Evolutionary conservation across 1,140 invertebrate genomes (phyloP).

Genomic region (Drosophila subobscura): DNA sequence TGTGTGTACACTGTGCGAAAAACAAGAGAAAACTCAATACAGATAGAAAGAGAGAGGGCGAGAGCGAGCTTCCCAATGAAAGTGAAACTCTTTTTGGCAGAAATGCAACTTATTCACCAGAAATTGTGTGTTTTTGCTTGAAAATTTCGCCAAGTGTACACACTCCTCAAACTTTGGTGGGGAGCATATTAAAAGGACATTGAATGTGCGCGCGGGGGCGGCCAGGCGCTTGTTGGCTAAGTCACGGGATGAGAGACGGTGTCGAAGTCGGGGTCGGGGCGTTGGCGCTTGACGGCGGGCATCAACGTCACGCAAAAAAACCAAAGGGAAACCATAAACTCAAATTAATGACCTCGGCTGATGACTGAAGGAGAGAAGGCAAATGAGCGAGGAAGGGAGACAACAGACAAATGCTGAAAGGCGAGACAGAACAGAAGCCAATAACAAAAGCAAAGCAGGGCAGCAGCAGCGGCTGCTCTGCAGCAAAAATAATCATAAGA

Average conservation of each 20-base stretch:
- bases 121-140: no score
- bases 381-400: slow-evolving; percentile 5
- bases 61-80: no score
- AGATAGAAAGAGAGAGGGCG: background rate
- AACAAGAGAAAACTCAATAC: background rate
- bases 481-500: slow-evolving; percentile 37
- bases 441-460: slow-evolving; percentile 42
- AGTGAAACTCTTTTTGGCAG: no score
- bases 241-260: background rate
- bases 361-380: background rate
- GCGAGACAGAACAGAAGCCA: slow-evolving; percentile 61
- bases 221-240: background rate
- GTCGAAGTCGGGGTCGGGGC: slow-evolving; percentile 31
- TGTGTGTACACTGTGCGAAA: slow-evolving; percentile 44
- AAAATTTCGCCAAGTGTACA: slow-evolving; percentile 31
- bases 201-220: slow-evolving; percentile 59
- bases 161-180: slow-evolving; percentile 29
- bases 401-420: slow-evolving; percentile 44
- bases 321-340: slow-evolving; percentile 82
- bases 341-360: slow-evolving; percentile 78
- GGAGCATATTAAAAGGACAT: slow-evolving; percentile 67
- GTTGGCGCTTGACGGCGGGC: slow-evolving; percentile 57
- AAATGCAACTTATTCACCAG: no score
- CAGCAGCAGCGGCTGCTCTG: slow-evolving; percentile 2
- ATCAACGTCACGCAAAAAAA: slow-evolving; percentile 71